These are phyloP conservation scores for Steinernema scapterisci DNA, from an alignment of 2,888 invertebrate genomes.

Conservation along the genomic window DNA sequence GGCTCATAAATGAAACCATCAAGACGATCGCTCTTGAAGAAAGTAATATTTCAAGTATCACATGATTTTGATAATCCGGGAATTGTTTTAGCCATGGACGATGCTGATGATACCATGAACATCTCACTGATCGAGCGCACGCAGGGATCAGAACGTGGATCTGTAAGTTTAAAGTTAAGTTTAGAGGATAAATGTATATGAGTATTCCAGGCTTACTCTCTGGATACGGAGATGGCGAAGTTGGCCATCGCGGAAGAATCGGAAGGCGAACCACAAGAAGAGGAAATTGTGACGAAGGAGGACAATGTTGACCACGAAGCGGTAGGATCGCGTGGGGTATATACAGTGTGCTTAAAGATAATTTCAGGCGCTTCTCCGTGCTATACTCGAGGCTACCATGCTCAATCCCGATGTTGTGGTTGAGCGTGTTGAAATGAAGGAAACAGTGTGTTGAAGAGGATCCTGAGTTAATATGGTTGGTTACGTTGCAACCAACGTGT, in stretches of 20 bases:
- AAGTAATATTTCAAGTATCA: background rate
- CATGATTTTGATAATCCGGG: background rate
- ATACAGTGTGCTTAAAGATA: background rate
- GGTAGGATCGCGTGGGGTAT: background rate
- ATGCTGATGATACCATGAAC: background rate
- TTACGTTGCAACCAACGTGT: no score
- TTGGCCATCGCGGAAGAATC: background rate
- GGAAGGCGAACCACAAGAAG: background rate
- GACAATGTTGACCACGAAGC: background rate
- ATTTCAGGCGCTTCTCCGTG: background rate
- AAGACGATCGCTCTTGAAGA: constrained; percentile 7
- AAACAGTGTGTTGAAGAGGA: background rate
- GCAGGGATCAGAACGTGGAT: background rate
- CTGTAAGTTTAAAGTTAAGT: background rate
- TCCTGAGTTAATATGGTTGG: no score
- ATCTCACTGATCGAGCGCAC: constrained; percentile 7
- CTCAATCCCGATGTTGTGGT: background rate
- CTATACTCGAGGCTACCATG: background rate
- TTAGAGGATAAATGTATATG: background rate
- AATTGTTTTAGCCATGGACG: constrained; percentile 12
- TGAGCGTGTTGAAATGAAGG: background rate
- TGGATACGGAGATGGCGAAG: background rate
- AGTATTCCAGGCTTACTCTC: background rate
- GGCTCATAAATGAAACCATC: background rate
- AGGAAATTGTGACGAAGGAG: background rate